Evolutionary conservation across 2,888 invertebrate genomes (phyloP), one percentile per base, ranked within the genome.

Genomic region (Lobophora halterata): DNA sequence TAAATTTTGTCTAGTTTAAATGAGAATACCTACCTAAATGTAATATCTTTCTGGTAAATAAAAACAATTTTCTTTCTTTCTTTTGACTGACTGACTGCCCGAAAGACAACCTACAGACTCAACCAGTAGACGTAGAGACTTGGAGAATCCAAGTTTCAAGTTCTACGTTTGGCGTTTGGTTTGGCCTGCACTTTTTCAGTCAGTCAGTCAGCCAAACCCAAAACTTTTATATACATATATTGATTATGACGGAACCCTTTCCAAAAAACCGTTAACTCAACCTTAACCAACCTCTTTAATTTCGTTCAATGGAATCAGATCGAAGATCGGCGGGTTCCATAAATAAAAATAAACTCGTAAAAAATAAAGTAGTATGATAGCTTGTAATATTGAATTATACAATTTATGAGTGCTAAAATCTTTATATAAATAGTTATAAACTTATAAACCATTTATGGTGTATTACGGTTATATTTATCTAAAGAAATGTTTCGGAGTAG

Each of bases 381-480:
- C 34, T 29, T 47, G 49, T 48, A 30, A 46, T 37, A 43, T 49
- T 37, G 35, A 46, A 49, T 47, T 35, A 37, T 43, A 40, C 33
- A 16, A 47, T 52, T 52, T 52, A 52, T 49, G 46, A 49, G 38
- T 43, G 52, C 52, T 52, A 49, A 52, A 49, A 49, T 44, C 21
- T 37, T 37, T 49, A 36, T 47, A 44, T 49, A 44, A 44, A 52
- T 49, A 52, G 46, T 46, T 39, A 47, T 49, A 49, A 48, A 52
- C 3, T 46, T 39, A 47, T 49, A 49, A 48, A 52, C 3, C 27
- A 23, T 49, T 49, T 48, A 49, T 24, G 19, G 23, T 34, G 27
- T 25, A 16, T 27, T 34, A 33, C 37, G 34, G 44, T 36, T 43
- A 31, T 35, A 21, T 47, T 46, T 52, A 47, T 41, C 18, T 41